Evolutionary conservation across 1,140 invertebrate genomes (phyloP).

Genomic region (Cydia amplana): DNA sequence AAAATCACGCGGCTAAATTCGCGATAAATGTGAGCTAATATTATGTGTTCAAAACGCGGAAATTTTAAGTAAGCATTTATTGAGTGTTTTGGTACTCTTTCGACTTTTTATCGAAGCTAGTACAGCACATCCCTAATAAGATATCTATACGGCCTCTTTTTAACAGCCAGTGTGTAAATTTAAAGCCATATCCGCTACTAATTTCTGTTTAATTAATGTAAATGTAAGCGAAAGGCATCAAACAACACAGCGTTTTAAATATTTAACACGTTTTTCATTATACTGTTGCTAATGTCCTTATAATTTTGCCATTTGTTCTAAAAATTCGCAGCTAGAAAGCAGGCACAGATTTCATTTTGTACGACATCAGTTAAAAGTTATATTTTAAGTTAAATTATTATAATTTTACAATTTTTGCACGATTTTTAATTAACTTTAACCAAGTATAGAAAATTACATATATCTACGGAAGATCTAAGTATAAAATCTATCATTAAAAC

Average conservation of each 20-base stretch:
- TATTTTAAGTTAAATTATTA: background rate
- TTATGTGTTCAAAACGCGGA: too few species aligned
- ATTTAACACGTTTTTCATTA: constrained; percentile 23
- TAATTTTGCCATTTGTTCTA: constrained; percentile 1
- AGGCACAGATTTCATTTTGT: background rate
- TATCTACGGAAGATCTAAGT: too few species aligned
- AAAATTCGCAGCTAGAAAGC: background rate
- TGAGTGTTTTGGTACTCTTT: too few species aligned
- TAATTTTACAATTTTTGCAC: background rate
- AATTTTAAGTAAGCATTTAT: too few species aligned
- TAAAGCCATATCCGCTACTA: constrained; percentile 41
- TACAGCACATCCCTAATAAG: too few species aligned
- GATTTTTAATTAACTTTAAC: background rate
- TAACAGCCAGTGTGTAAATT: constrained; percentile 36
- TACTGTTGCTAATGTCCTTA: background rate
- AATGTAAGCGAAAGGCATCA: constrained; percentile 37
- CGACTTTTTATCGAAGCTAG: too few species aligned
- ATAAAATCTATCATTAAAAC: too few species aligned
- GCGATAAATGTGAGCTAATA: too few species aligned
- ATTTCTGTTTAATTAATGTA: constrained; percentile 52
- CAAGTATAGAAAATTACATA: too few species aligned
- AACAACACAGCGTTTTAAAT: constrained; percentile 5
- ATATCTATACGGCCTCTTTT: background rate
- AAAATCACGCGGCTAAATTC: too few species aligned
- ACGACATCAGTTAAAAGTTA: background rate